Conservation (phyloP, 2,888 invertebrate genomes). For the Dolichomitus sp. region DNA sequence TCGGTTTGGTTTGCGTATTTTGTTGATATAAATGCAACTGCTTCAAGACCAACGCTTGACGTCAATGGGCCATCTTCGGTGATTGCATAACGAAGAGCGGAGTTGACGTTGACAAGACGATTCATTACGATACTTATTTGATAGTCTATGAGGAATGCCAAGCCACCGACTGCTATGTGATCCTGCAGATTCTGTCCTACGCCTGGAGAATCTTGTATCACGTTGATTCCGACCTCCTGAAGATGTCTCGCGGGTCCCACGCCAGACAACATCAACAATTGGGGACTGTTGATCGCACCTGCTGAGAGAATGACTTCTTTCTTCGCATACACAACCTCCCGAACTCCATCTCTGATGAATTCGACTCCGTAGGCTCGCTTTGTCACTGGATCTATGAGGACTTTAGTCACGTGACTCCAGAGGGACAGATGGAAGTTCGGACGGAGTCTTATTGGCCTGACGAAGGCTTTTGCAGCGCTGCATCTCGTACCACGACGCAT, state of each 20-base stretch:
- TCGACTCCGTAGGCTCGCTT: conserved; percentile 94
- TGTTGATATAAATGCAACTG: conserved; percentile 95
- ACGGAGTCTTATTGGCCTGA: conserved; percentile 92
- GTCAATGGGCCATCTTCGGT: conserved; percentile 96
- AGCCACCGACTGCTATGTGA: conserved; percentile 95
- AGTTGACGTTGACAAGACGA: conserved; percentile 93
- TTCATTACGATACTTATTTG: conserved; percentile 93
- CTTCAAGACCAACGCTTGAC: conserved; percentile 95
- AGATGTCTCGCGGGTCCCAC: conserved; percentile 93
- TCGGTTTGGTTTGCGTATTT: conserved; percentile 95
- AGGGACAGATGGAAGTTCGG: conserved; percentile 94
- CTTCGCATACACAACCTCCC: conserved; percentile 90
- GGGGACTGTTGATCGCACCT: conserved; percentile 97
- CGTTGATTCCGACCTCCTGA: conserved; percentile 90
- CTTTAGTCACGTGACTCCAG: conserved; percentile 93
- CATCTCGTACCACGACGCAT: conserved; percentile 94
- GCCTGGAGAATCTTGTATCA: conserved; percentile 92
- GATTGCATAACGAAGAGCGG: conserved; percentile 94
- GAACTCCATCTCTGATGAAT: conserved; percentile 90
- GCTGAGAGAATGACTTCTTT: conserved; percentile 95
- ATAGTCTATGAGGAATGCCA: conserved; percentile 93
- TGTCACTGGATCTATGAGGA: conserved; percentile 91
- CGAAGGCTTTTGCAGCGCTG: conserved; percentile 94
- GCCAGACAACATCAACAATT: conserved; percentile 97
- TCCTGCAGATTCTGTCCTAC: conserved; percentile 96